Evolutionary conservation across 2,888 invertebrate species (phyloP).

Genomic region (Trissolcus japonicus): DNA sequence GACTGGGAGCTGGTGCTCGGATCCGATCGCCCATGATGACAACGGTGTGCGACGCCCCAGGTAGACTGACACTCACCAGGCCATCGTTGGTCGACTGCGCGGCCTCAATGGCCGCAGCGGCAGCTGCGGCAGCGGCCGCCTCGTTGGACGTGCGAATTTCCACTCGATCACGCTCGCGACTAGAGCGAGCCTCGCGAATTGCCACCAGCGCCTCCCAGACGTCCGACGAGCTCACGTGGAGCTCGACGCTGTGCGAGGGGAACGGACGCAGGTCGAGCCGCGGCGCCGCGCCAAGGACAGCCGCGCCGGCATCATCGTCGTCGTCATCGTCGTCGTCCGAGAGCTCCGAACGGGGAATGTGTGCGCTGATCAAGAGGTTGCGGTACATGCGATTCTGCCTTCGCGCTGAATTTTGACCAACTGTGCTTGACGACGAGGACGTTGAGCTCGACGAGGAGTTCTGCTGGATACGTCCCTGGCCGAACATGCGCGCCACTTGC

Average conservation of each 20-base stretch:
- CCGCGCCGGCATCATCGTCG: constrained; percentile 64
- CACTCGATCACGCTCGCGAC: constrained; percentile 78
- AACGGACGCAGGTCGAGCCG: constrained; percentile 52
- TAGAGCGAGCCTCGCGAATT: constrained; percentile 80
- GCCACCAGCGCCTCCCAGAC: constrained; percentile 84
- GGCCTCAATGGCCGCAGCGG: constrained; percentile 59
- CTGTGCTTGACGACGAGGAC: background rate
- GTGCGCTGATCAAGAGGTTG: constrained; percentile 8
- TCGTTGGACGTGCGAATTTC: constrained; percentile 57
- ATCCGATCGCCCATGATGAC: constrained; percentile 72
- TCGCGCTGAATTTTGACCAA: background rate
- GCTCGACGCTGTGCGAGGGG: constrained; percentile 71
- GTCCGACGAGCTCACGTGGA: constrained; percentile 78
- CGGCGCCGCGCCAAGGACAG: constrained; percentile 29
- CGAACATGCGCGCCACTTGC: constrained; percentile 12
- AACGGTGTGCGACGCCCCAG: constrained; percentile 71
- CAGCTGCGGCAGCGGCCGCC: constrained; percentile 4
- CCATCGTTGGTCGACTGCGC: constrained; percentile 58
- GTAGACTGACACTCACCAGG: constrained; percentile 67
- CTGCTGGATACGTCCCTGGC: constrained; percentile 1
- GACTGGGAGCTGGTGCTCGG: constrained; percentile 65
- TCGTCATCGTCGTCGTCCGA: constrained; percentile 52
- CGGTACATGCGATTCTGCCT: constrained; percentile 21
- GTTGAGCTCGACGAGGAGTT: background rate
- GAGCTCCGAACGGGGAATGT: constrained; percentile 47